Evolutionary conservation across 2,797 vertebrate genomes (phyloP).

Genomic region (Pangasius mekongensis): DNA sequence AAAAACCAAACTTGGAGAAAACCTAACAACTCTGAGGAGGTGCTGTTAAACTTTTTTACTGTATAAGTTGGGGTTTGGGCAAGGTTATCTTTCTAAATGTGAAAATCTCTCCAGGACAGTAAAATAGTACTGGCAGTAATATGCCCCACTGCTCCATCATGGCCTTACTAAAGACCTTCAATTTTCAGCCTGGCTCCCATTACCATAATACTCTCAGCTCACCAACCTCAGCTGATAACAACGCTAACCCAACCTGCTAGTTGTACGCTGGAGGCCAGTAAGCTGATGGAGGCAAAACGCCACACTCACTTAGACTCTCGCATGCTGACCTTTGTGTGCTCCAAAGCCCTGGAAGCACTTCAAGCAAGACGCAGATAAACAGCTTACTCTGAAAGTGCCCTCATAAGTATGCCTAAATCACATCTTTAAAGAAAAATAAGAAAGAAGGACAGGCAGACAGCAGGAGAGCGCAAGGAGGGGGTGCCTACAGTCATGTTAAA

Average conservation of each 20-base stretch:
- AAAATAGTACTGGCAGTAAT: conserved; percentile 8
- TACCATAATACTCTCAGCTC: conserved; percentile 61
- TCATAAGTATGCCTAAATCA: conserved; percentile 68
- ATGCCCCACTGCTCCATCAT: conserved; percentile 14
- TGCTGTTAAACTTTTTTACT: not conserved
- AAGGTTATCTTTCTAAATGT: not conserved
- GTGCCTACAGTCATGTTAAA: conserved; percentile 56
- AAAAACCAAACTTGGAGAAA: not conserved
- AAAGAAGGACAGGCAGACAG: conserved; percentile 28
- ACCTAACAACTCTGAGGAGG: not conserved
- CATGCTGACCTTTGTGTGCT: conserved; percentile 70
- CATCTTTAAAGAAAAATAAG: conserved; percentile 68
- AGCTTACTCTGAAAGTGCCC: conserved; percentile 71
- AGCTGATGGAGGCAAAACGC: conserved; percentile 20
- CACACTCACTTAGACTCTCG: conserved; percentile 56
- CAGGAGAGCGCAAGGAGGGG: conserved; percentile 23
- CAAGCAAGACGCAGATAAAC: conserved; percentile 73
- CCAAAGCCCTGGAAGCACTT: conserved; percentile 72
- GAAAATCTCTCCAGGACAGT: conserved; percentile 26
- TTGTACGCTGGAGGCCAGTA: not conserved
- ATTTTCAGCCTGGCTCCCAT: conserved; percentile 46
- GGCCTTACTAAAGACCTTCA: not conserved
- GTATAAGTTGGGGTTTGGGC: not conserved
- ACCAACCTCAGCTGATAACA: conserved; percentile 31
- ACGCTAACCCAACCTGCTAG: conserved; percentile 27